phyloP scores from a whole-genome alignment of 1,140 invertebrate genomes.

The Dreissena rostriformis region DNA sequence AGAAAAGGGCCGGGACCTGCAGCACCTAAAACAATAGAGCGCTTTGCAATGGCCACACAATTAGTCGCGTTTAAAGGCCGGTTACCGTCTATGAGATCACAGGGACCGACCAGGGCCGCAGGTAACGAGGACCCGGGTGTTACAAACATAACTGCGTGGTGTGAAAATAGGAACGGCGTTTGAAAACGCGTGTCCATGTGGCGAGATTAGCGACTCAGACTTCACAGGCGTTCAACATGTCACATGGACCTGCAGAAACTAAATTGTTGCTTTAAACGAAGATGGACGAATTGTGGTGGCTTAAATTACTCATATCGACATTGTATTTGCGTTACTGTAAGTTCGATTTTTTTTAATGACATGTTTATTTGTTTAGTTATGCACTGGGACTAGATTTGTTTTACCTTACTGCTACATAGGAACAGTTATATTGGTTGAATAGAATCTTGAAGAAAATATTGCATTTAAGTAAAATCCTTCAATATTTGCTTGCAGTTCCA shows the following conservation, averaged over 20 bases:
- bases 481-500: no score
- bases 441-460: no score
- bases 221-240: background rate
- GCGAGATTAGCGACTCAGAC: conserved; percentile 1
- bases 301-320: no score
- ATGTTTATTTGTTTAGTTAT: no score
- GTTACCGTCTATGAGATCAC: conserved; percentile 41
- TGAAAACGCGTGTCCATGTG: background rate
- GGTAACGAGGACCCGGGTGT: conserved; percentile 34
- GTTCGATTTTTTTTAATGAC: no score
- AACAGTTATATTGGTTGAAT: no score
- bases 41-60: conserved; percentile 31
- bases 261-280: background rate
- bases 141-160: conserved; percentile 28
- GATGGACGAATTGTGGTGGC: no score
- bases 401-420: no score
- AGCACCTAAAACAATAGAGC: conserved; percentile 48
- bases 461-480: no score
- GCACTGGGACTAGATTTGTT: no score
- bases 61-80: conserved; percentile 38
- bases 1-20: background rate
- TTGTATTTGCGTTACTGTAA: no score
- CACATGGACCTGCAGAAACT: conserved; percentile 3
- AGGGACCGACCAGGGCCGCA: conserved; percentile 10
- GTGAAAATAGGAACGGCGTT: background rate